Base-by-base conservation (phyloP, 2,797 vertebrate species). In the Gambelia wislizenii region DNA sequence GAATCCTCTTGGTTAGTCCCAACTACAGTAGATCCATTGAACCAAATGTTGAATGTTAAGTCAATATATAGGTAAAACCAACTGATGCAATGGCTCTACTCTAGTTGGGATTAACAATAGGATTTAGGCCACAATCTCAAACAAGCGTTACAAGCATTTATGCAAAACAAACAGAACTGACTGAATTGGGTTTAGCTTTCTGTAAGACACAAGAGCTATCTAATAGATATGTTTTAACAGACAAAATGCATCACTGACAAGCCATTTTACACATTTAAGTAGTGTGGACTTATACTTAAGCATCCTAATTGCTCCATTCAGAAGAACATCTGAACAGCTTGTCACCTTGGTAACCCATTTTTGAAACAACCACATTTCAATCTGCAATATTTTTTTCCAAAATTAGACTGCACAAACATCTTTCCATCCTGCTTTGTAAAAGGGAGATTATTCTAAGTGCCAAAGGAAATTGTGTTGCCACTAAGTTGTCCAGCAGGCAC, bases 401-500 rank as follows among this genome's bases (percentile, higher is more conserved):
- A 89, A 81, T 42, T 22, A 85, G 69, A 47, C 70, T 54, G 18
- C 0, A 20, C 82, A 81, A 79, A 75, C 25, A 47, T 0, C 3
- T 10, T 69, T 94, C 85, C 25, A 77, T 8, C 0, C 49, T 20
- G 56, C 44, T 83, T 85, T 86, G 74, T 86, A 54, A 1, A 0
- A 12, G 92, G 89, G 69, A 72, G 86, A 84, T 84, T 3, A 4
- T 25, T 64, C 39, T 8, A 20, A 0, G 12, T 49, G 81, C 76
- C 93, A 56, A 81, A 52, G 54, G 22, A 89, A 4, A 88, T 89
- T 85, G 56, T 52, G 87, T 59, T 70, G 13, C 84, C 0, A 59
- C 80, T 82, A 93, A 56, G 83, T 61, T 69, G 86, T 87, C 86
- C 89, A 91, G 52, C 83, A 88, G 85, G 25, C 91, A 92, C 78